Conservation (phyloP, 2,888 invertebrate genomes). For the Oligia strigilis region DNA sequence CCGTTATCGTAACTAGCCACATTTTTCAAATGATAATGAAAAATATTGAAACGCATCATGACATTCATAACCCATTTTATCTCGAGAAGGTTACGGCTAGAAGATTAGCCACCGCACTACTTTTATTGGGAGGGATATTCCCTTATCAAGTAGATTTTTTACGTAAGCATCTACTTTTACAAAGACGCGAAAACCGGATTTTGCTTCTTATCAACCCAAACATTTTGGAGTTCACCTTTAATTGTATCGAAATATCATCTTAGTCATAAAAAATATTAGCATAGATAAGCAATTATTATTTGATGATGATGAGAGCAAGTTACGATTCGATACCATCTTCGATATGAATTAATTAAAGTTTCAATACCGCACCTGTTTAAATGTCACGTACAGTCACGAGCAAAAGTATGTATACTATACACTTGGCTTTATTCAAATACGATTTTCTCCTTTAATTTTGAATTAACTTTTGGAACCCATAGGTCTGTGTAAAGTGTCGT, state of each 20-base stretch:
- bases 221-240: slow-evolving; percentile 11
- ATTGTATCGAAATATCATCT: slow-evolving; percentile 12
- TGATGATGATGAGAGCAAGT: neutral
- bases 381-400: neutral
- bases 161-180: slow-evolving; percentile 12
- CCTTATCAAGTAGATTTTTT: neutral
- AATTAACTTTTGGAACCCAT: too few species aligned
- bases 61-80: neutral
- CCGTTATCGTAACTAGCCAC: neutral
- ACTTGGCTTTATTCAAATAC: too few species aligned
- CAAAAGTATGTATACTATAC: too few species aligned
- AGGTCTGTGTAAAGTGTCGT: too few species aligned
- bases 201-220: slow-evolving; percentile 18
- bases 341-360: slow-evolving; percentile 1
- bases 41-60: neutral
- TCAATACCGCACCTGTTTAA: slow-evolving; percentile 11
- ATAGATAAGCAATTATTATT: neutral
- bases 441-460: too few species aligned
- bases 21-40: neutral
- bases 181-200: neutral
- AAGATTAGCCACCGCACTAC: neutral
- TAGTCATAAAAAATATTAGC: slow-evolving; percentile 19
- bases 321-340: neutral
- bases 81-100: neutral
- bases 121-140: slow-evolving; percentile 15